Percentiles rank a stretch among this genome's conserved stretches.
Evolutionary conservation across 2,888 invertebrate species (phyloP).

Genomic region (Lithosia quadra): DNA sequence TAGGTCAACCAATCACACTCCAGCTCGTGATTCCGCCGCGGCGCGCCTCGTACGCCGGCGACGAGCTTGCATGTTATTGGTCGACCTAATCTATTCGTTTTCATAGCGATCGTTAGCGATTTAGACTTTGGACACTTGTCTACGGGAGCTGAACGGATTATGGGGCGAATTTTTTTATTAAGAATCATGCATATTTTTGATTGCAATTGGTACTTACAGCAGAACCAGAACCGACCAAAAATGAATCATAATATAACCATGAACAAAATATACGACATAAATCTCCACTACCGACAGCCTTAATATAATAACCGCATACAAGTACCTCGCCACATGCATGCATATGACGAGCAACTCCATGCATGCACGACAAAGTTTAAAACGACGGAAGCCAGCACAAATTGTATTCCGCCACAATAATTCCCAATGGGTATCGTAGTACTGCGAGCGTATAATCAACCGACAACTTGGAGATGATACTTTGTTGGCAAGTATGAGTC

Average conservation of each 20-base stretch:
- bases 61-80: no score
- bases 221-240: no score
- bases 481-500: neutral
- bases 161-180: no score
- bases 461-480: slow-evolving; percentile 22
- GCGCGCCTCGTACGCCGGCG: no score
- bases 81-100: no score
- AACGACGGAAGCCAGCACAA: slow-evolving; percentile 43
- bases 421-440: slow-evolving; percentile 45
- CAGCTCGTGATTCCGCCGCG: no score
- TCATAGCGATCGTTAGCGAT: no score
- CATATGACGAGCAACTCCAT: slow-evolving; percentile 28
- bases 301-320: neutral
- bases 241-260: neutral
- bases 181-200: no score
- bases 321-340: slow-evolving; percentile 7
- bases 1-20: no score
- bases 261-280: slow-evolving; percentile 5
- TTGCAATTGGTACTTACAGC: no score
- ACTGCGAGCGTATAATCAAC: slow-evolving; percentile 37
- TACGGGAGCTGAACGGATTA: no score
- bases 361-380: slow-evolving; percentile 47
- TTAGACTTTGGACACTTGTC: no score
- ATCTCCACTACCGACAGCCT: neutral
- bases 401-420: slow-evolving; percentile 49